Evolutionary conservation across 1,140 invertebrate species (phyloP), one percentile per base, ranked within the genome.

Genomic region (Philotrypesis tridentata): DNA sequence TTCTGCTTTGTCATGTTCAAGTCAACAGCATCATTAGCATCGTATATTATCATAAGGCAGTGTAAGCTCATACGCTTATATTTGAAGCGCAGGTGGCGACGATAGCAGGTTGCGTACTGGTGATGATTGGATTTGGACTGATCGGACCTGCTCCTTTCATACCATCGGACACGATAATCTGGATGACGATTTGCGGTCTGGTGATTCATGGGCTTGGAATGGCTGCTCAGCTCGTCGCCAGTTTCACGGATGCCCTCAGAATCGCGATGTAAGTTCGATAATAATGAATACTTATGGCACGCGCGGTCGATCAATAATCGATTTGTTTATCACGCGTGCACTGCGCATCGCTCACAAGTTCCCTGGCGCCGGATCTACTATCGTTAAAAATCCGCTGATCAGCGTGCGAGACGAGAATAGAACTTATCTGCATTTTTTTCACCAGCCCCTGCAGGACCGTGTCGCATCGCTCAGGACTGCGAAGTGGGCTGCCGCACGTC

Each of bases 141-240:
- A 93, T 97, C 72, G 96, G 96, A 14, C 96, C 96, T 0, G 95
- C 95, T 0, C 95, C 95, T 0, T 96, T 96, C 83, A 89, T 96
- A 72, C 93, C 94, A 21, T 88, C 92, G 12, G 88, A 93, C 12
- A 96, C 95, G 23, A 89, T 91, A 33, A 87, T 96, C n/a, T 95
- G 94, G 93, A 83, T 96, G 31, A 94, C 94, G 3, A 94, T 96
- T 25, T 29, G 92, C 9, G 96, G 96, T 4, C 89, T 97, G 71
- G 92, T 96, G 23, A 90, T 96, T 5, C 96, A 97, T 84, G 96
- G 96, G 1, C 88, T 97, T 48, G 96, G 96, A 11, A 95, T 97
- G 87, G 94, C 95, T n/a, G 95, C 96, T 17, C 95, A 96, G 86
- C 91, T 97, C 33, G 96, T 97, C 23, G 94, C 96, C 0, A 96